Base-by-base conservation (phyloP, 2,797 vertebrate genomes). In the Darevskia mixta region DNA sequence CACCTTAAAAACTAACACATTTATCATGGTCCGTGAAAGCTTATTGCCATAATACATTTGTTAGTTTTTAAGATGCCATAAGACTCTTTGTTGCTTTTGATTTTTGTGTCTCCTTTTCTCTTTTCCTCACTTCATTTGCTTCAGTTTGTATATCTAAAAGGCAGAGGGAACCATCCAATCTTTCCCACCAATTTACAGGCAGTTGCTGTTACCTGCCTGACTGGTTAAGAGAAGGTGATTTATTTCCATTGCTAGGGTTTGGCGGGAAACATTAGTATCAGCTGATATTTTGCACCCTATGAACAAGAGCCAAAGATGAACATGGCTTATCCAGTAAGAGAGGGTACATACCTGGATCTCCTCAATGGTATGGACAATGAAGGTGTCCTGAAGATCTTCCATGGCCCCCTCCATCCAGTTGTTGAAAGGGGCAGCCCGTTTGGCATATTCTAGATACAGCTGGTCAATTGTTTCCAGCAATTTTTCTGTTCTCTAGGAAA, bases 401-500 rank as follows among this genome's bases (percentile, higher is more conserved):
- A 99, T 99, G 84, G 99, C 99, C 17, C 99, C 98, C 94, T 99
- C 99, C 99, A 99, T 99, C 99, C 99, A 99, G 96, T 99, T 99
- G 97, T 99, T 99, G 97, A 99, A 99, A 15, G 99, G 99, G 1
- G 99, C 99, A 0, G 99, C 98, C 96, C 99, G 97, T 96, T 99
- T 99, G 95, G 99, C 99, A 72, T 99, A 99, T 95, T 99, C 98
- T 90, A 99, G 95, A 95, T 99, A 99, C 88, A 99, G 95, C 87
- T 99, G 98, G 95, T 99, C 99, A 72, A 99, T 99, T 71, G 99
- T 99, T 95, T 99, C 99, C 78, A 99, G 96, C 85, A 99, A 96
- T 91, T 99, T 99, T 96, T 99, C 99, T 0, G 99, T 99, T 96
- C 98, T 98, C 99, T 99, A 96, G 86, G 4, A 58, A 88, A 6